Base-by-base conservation (phyloP, 1,140 invertebrate species). In the Tenebrio molitor region DNA sequence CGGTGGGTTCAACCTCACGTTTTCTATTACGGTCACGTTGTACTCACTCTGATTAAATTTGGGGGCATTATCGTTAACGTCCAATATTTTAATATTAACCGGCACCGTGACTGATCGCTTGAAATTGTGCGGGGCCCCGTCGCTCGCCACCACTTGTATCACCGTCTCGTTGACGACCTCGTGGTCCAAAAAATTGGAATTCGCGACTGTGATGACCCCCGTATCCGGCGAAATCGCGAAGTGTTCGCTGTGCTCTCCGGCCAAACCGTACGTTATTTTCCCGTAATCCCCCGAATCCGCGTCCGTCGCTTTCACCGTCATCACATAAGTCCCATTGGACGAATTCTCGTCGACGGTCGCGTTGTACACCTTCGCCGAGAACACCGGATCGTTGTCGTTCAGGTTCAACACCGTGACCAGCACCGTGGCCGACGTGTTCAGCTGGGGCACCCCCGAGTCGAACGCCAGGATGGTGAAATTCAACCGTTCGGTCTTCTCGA, bases 351-450 rank as follows among this genome's bases (percentile, higher is more conserved):
- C 81, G 0, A 97, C 86, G 0, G 84, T 86, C 0, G 89, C 90
- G 23, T 89, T 88, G 80, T 97, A 97, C 4, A 85, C 83, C 5
- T 84, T 76, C 58, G 87, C 82, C 10, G 87, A 85, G 79, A 97
- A 97, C 34, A 89, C 85, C 0, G 95, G 95, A 81, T 91, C 89
- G 77, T 95, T 93, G 79, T 97, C 95, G 78, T 97, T 97, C 0
- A 95, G 88, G 80, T 97, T 97, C 15, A 91, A 86, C 8, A 97
- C 88, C 34, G 91, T 89, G 0, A 97, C 91, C 4, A 85, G 88
- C 1, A 98, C 89, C 10, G 88, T 86, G 0, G 94, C 93, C 0
- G 89, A 87, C 0, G 93, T 74, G 70, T 83, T 82, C 5, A 88
- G 84, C 76, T 92, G 91, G 1, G 96, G 95, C 0, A 95, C 88